Evolutionary conservation across 2,888 invertebrate genomes (phyloP).

Genomic region (Eugnorisma glareosa): DNA sequence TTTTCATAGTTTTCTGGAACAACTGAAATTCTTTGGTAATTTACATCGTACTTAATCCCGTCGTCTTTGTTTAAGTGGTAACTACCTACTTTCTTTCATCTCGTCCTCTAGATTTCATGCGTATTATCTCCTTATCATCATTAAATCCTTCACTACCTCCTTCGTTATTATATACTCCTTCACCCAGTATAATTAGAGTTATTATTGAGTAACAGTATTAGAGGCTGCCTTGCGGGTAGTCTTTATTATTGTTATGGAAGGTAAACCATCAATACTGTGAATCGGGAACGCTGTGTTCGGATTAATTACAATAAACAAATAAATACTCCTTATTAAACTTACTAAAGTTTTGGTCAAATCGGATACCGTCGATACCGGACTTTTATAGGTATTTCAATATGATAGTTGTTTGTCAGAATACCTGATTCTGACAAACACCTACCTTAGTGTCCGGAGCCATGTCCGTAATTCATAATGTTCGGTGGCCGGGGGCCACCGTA

Average conservation of each 20-base stretch:
- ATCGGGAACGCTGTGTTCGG: background rate
- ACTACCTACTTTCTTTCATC: background rate
- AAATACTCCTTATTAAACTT: background rate
- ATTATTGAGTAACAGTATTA: slow-evolving; percentile 13
- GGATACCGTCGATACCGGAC: background rate
- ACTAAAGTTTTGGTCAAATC: background rate
- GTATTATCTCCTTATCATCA: background rate
- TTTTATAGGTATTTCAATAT: background rate
- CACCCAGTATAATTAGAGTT: background rate
- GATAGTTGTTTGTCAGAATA: background rate
- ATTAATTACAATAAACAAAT: slow-evolving; percentile 33
- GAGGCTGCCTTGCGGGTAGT: background rate
- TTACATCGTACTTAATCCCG: background rate
- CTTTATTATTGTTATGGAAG: slow-evolving; percentile 2
- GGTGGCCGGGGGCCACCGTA: too few relatives aligned
- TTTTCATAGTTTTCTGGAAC: background rate
- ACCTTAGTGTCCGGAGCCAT: background rate
- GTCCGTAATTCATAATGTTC: background rate
- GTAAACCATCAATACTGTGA: slow-evolving; percentile 12
- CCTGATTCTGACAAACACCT: too few relatives aligned
- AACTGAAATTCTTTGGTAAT: too few relatives aligned
- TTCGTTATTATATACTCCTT: background rate
- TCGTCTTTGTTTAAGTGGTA: background rate
- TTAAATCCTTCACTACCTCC: background rate
- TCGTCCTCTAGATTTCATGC: background rate